Conservation (phyloP, 2,797 vertebrate species). For the Toxotes lorentzi region DNA sequence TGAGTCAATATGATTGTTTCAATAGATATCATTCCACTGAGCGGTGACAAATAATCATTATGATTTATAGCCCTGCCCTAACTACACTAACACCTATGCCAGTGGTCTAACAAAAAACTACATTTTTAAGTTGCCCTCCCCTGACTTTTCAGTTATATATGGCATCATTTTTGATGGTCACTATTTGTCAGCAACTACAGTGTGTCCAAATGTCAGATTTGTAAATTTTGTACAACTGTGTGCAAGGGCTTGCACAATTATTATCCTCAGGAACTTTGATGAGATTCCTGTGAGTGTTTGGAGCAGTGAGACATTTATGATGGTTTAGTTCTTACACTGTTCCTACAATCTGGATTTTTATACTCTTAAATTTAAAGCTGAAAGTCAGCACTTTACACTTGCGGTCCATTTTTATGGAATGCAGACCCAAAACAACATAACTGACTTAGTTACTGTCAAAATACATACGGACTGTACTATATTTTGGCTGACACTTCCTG, state of each 20-base stretch:
- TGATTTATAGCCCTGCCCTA: neutral
- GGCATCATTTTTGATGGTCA: neutral
- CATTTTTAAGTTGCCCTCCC: neutral
- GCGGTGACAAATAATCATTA: neutral
- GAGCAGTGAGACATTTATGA: constrained; percentile 5
- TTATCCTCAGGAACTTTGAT: neutral
- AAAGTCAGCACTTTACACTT: constrained; percentile 12
- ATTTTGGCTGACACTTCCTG: neutral
- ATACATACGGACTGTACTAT: neutral
- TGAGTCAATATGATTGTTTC: neutral
- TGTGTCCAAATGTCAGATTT: neutral
- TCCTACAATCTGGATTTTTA: constrained; percentile 1
- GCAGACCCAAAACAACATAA: constrained; percentile 9
- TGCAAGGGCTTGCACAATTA: neutral
- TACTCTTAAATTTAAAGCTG: neutral
- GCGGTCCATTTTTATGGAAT: neutral
- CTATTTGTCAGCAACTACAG: neutral
- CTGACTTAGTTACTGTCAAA: constrained; percentile 6
- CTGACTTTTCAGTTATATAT: neutral
- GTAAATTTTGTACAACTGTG: neutral
- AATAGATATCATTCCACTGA: neutral
- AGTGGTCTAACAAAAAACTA: neutral
- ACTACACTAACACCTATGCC: neutral
- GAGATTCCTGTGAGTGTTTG: neutral
- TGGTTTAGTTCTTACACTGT: neutral